Percentiles rank a stretch among this genome's conserved stretches.
phyloP scores from a whole-genome alignment of 2,113 vertebrate species.

The Charina bottae region DNA sequence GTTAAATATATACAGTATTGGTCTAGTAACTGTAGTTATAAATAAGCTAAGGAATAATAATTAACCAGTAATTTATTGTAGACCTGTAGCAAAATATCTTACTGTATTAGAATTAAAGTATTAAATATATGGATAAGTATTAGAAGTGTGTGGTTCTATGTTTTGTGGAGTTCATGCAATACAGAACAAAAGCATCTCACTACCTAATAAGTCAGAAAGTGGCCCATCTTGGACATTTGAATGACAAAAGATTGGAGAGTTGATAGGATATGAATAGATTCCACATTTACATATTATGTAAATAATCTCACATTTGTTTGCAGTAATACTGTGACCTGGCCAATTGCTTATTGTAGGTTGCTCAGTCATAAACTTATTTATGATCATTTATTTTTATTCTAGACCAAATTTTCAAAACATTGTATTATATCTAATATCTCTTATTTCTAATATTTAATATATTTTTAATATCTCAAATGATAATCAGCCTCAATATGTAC shows the following conservation, averaged over 20 bases:
- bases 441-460: neutral
- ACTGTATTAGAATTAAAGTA: neutral
- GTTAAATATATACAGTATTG: neutral
- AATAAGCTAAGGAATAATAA: neutral
- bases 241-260: too few species aligned
- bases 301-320: neutral
- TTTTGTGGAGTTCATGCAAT: conserved; percentile 7
- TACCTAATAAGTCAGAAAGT: too few species aligned
- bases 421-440: neutral
- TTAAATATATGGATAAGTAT: neutral
- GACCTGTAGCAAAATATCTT: neutral
- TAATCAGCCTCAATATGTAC: neutral
- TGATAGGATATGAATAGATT: neutral
- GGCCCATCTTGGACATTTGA: too few species aligned
- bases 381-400: neutral
- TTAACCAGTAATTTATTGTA: neutral
- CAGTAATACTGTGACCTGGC: neutral
- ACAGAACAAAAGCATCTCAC: neutral
- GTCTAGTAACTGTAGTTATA: neutral
- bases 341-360: neutral
- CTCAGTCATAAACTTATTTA: too few species aligned
- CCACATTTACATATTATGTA: neutral
- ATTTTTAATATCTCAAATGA: neutral
- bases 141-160: neutral
- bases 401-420: neutral